Base-by-base conservation (phyloP, 2,113 vertebrate species). In the Poeciliopsis retropinna region DNA sequence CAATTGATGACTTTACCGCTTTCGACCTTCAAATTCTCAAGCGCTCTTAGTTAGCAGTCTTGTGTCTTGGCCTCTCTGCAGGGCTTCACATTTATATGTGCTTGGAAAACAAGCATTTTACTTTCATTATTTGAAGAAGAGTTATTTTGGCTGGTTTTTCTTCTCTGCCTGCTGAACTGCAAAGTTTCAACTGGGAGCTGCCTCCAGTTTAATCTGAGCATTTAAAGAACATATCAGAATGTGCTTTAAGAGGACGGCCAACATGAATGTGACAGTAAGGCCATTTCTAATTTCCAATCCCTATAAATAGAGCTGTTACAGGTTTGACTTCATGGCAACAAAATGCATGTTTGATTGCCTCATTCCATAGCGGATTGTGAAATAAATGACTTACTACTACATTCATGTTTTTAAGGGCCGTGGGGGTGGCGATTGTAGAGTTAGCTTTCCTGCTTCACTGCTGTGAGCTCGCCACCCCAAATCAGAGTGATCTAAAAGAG, bases 261-360 rank as follows among this genome's bases (percentile, higher is more conserved):
- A 76, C 93, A 93, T 95, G 94, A 94, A 95, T 94, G 94, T 94
- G 90, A 91, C 88, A 93, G 92, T 89, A 92, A 93, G 88, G 86
- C 67, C 85, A 91, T 89, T 92, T 89, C 78, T 31, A 75, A 70
- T 93, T 93, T 92, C 90, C 92, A 88, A 94, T 92, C 89, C 51
- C 90, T 90, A 85, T 87, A 85, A 62, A 61, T 76, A 79, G 60
- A 87, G 75, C 81, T 84, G 67, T 85, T 71, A 76, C 87, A 83
- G 86, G 67, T 41, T 75, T 88, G 67, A 68, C 34, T 17, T 84
- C 86, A 75, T 39, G 91, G 93, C 92, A 94, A 93, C 87, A 93
- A 94, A 93, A 85, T 87, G 93, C 93, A 94, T 94, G 93, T 87
- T 93, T 93, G 92, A 88, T 94, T 93, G 94, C 89, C 87, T 81